phyloP scores from a whole-genome alignment of 2,797 vertebrate species.

The Rostrhamus sociabilis region DNA sequence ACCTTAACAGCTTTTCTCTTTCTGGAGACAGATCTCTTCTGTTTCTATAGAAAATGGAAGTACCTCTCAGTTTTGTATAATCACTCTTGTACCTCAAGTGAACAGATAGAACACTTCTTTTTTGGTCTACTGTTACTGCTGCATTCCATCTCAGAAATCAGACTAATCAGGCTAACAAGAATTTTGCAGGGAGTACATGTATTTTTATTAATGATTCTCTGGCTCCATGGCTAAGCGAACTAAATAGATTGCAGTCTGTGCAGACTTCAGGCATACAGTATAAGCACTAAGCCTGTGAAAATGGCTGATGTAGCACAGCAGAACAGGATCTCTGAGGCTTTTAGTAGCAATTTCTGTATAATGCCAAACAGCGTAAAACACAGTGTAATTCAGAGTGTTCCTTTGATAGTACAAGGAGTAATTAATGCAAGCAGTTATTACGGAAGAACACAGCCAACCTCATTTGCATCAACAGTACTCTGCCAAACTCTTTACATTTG shows the following conservation, averaged over 20 bases:
- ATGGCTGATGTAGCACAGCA: background rate
- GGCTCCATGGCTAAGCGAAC: background rate
- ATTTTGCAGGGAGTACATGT: background rate
- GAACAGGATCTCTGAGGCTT: background rate
- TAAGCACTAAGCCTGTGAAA: background rate
- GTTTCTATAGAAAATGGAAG: background rate
- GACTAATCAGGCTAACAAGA: background rate
- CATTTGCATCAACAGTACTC: background rate
- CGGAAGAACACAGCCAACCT: background rate
- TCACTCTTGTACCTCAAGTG: background rate
- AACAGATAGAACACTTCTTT: background rate
- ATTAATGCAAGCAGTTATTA: slow-evolving; percentile 15
- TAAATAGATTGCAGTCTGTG: background rate
- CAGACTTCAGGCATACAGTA: background rate
- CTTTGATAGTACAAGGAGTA: background rate
- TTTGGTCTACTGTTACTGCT: background rate
- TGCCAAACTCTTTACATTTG: background rate
- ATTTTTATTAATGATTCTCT: background rate
- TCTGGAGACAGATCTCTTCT: background rate
- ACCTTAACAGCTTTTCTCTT: background rate
- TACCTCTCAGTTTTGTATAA: background rate
- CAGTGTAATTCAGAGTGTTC: background rate
- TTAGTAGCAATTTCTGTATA: background rate
- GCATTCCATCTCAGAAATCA: background rate
- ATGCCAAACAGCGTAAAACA: background rate